A percentile compares a stretch with the other conserved stretches of the same genome.
Evolutionary conservation across 2,888 invertebrate genomes (phyloP).

Genomic region (Mycalesis mineus): DNA sequence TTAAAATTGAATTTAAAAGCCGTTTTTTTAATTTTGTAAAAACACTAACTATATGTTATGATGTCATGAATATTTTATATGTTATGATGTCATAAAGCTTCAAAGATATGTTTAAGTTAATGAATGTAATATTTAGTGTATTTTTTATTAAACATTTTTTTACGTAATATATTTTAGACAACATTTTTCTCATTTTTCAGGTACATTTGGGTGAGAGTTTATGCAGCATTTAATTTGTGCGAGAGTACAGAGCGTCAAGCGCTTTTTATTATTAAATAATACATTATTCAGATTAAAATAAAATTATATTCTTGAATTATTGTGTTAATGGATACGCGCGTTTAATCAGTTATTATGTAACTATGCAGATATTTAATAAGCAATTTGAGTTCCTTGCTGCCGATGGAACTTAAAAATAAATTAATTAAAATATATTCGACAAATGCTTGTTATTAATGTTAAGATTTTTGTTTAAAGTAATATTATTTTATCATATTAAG

Average conservation of each 20-base stretch:
- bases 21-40: no score
- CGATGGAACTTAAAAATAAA: not conserved
- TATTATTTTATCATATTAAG: not conserved
- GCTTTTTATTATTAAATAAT: constrained; percentile 29
- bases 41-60: no score
- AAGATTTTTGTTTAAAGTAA: not conserved
- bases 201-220: constrained; percentile 3
- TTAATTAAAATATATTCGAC: not conserved
- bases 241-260: constrained; percentile 25
- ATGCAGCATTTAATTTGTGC: constrained; percentile 21
- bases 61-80: no score
- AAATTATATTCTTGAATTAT: constrained; percentile 25
- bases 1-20: no score
- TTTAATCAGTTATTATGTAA: constrained; percentile 2
- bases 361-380: constrained; percentile 10
- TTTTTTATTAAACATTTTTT: not conserved
- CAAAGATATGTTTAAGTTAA: no score
- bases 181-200: constrained; percentile 15
- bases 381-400: constrained; percentile 8
- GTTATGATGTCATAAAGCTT: no score
- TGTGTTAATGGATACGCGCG: constrained; percentile 13
- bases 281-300: constrained; percentile 6
- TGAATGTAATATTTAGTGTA: no score
- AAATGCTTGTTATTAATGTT: constrained; percentile 8
- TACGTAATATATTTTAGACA: not conserved